Evolutionary conservation across 2,113 vertebrate species (phyloP).

Genomic region (Phyllopteryx taeniolatus): DNA sequence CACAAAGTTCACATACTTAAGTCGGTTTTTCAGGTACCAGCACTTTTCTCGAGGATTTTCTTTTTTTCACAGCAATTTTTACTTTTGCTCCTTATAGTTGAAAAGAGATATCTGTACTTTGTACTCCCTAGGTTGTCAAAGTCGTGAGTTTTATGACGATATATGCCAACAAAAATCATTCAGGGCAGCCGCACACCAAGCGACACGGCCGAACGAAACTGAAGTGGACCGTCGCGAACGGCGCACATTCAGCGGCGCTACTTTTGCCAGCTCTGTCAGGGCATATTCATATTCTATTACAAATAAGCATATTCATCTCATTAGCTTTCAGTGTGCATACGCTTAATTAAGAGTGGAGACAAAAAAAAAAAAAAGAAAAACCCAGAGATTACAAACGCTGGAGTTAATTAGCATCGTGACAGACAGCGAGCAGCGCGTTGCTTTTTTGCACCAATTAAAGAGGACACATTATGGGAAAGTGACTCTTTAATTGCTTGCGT

Average conservation of each 20-base stretch:
- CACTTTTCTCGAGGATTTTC: too few relatives aligned
- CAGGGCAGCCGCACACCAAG: too few relatives aligned
- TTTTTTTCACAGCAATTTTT: too few relatives aligned
- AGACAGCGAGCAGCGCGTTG: slow-evolving; percentile 32
- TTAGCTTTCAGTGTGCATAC: slow-evolving; percentile 56
- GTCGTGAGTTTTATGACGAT: too few relatives aligned
- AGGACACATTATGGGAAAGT: neutral
- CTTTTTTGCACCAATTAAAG: slow-evolving; percentile 53
- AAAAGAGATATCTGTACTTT: too few relatives aligned
- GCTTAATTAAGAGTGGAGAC: slow-evolving; percentile 74
- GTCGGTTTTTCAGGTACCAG: neutral
- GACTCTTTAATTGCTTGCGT: neutral
- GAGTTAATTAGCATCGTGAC: slow-evolving; percentile 64
- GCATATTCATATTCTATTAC: slow-evolving; percentile 68
- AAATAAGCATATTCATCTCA: slow-evolving; percentile 69
- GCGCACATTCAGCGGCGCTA: slow-evolving; percentile 13
- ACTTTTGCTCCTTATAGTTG: too few relatives aligned
- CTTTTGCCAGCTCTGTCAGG: slow-evolving; percentile 58
- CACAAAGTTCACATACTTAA: neutral
- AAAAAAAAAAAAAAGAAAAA: slow-evolving; percentile 46
- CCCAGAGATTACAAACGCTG: slow-evolving; percentile 66
- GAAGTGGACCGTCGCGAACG: too few relatives aligned
- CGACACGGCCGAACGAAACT: too few relatives aligned
- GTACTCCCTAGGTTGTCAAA: too few relatives aligned
- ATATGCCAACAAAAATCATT: too few relatives aligned